Evolutionary conservation across 1,140 invertebrate genomes (phyloP), one percentile per base, ranked within the genome.

Genomic region (Drosophila azteca): DNA sequence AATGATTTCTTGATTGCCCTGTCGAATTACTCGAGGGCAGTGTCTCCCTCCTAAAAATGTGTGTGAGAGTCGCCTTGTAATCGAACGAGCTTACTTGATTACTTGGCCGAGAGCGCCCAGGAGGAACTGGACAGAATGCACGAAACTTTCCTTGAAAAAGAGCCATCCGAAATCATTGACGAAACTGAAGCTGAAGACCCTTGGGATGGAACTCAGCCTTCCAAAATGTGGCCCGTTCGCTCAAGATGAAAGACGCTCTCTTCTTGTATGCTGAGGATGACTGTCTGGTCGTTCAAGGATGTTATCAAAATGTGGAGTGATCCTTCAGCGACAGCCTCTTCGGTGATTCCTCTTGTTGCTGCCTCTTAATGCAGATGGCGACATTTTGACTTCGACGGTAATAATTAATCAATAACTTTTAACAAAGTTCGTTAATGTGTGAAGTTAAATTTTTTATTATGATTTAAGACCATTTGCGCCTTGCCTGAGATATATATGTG

Each of bases 351-450:
- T 3, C 20, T 84, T 0, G 68, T 83, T 4, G 80, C 79, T 9
- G 80, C 79, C 79, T 0, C 66, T 83, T 7, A 57, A 71, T 26
- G 67, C 65, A 2, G 79, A 83, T 55, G 50, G 79, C 0, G 76
- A 83, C 51, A 83, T 84, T 24, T 83, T 76, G 1, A 76, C 79
- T 1, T 84, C 79, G 0, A 66, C 76, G 70, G 77, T 77, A 71
- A 65, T 4, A 1, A 24, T 24, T 20, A 1, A 20, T 20, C 17
- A 20, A 20, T 20, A 20, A 1, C 17, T 0, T 6, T 3, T 31
- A 6, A 15, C 15, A 46, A 46, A 26, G 6, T 6, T 20, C 17
- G 17, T 20, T 50, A n/a, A 50, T n/a, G 17, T 20, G 17, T 20
- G 1, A 15, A 45, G 11, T 52, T 2, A 48, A 29, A 13, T 15